Evolutionary conservation across 1,140 invertebrate genomes (phyloP).

Genomic region (Pseudomyrmex sp.): DNA sequence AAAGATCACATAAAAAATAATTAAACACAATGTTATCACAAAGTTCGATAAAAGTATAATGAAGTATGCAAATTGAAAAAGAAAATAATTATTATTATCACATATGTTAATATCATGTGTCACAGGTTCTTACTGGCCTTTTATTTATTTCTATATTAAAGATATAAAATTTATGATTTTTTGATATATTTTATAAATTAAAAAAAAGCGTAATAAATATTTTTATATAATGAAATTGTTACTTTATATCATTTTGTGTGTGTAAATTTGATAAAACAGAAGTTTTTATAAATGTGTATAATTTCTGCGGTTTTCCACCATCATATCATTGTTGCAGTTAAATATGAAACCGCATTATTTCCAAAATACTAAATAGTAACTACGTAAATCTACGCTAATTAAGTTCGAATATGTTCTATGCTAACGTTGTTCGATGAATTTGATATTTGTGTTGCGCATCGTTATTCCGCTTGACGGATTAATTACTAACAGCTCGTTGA

Average conservation of each 20-base stretch:
- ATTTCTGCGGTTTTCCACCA: not conserved
- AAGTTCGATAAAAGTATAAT: too few relatives aligned
- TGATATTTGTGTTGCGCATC: conserved; percentile 37
- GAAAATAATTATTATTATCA: too few relatives aligned
- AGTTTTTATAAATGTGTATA: not conserved
- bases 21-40: too few relatives aligned
- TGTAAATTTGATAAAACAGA: not conserved
- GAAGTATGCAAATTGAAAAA: too few relatives aligned
- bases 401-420: conserved; percentile 45
- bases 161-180: not conserved
- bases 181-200: not conserved
- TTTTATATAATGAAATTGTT: not conserved
- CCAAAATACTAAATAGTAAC: conserved; percentile 47
- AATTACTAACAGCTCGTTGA: conserved; percentile 52
- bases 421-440: conserved; percentile 24
- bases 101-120: too few relatives aligned
- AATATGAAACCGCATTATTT: conserved; percentile 8
- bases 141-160: too few relatives aligned
- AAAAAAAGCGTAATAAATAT: not conserved
- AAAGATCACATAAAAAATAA: too few relatives aligned
- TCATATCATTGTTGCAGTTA: not conserved
- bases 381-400: conserved; percentile 49
- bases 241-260: not conserved
- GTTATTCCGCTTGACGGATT: conserved; percentile 45
- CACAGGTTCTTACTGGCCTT: too few relatives aligned